Conservation (phyloP, 64 coral and sea anemone species). For the Montipora foliosa region DNA sequence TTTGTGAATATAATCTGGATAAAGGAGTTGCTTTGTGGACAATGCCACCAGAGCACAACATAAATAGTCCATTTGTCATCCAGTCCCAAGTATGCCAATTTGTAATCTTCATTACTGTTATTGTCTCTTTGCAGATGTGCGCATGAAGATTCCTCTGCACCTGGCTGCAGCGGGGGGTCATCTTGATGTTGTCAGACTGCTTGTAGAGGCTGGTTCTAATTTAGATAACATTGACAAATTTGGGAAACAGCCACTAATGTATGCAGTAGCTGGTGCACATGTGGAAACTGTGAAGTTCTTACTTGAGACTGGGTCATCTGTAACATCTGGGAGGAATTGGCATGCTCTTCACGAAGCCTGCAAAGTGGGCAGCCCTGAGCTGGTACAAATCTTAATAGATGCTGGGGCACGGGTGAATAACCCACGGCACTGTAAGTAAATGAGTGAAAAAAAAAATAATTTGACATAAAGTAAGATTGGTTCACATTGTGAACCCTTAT, state of each 20-base stretch:
- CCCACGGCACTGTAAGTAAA: slow-evolving; percentile 85
- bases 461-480: too few relatives aligned
- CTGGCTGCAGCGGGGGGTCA: slow-evolving; percentile 75
- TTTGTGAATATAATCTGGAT: too few relatives aligned
- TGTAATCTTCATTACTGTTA: neutral
- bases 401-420: slow-evolving; percentile 88
- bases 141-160: slow-evolving; percentile 83
- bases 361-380: slow-evolving; percentile 74
- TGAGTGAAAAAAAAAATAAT: too few relatives aligned
- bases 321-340: slow-evolving; percentile 82
- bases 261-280: slow-evolving; percentile 68
- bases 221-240: slow-evolving; percentile 84
- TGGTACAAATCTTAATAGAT: slow-evolving; percentile 79
- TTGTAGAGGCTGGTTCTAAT: slow-evolving; percentile 70
- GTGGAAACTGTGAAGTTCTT: slow-evolving; percentile 76
- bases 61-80: too few relatives aligned
- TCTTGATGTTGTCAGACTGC: slow-evolving; percentile 74
- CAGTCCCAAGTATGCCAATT: neutral
- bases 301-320: slow-evolving; percentile 74
- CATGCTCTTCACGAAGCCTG: slow-evolving; percentile 96
- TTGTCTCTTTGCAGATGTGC: slow-evolving; percentile 59
- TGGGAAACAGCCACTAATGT: slow-evolving; percentile 85
- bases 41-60: too few relatives aligned
- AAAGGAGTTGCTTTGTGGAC: too few relatives aligned
- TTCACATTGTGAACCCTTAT: too few relatives aligned